These are phyloP conservation scores for Wiebesia pumilae DNA, from an alignment of 1,140 invertebrate species.

Conservation along the genomic window DNA sequence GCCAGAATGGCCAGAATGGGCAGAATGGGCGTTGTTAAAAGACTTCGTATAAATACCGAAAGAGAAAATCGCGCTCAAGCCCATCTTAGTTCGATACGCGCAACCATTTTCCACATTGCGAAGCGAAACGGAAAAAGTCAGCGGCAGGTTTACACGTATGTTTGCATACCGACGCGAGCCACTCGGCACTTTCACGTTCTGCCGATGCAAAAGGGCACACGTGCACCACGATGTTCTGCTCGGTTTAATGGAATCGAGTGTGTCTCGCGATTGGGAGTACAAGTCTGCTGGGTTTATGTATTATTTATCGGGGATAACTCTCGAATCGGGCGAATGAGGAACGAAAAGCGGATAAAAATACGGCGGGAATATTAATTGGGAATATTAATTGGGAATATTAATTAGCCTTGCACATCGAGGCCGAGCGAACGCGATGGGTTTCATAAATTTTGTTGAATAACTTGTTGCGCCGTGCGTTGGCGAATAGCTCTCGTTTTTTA, in stretches of 20 bases:
- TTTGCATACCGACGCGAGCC: background rate
- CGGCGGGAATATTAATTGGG: slow-evolving; percentile 31
- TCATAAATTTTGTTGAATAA: slow-evolving; percentile 48
- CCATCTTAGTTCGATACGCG: background rate
- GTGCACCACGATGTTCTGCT: background rate
- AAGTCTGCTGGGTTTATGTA: background rate
- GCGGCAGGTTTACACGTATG: background rate
- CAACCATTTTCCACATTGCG: slow-evolving; percentile 26
- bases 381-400: too few species aligned
- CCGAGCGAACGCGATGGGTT: slow-evolving; percentile 7
- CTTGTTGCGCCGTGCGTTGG: slow-evolving; percentile 24
- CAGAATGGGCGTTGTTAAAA: background rate
- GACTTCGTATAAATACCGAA: slow-evolving; percentile 17
- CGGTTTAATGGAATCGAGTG: slow-evolving; percentile 9
- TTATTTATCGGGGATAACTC: background rate
- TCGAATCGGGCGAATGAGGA: background rate
- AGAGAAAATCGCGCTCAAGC: slow-evolving; percentile 35
- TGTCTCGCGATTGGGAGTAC: background rate
- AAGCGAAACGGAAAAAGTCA: background rate
- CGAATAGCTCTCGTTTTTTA: background rate
- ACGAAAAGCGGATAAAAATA: background rate
- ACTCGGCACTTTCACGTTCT: slow-evolving; percentile 10
- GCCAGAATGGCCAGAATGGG: too few species aligned
- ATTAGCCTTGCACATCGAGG: slow-evolving; percentile 14
- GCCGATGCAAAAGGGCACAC: too few species aligned